Evolutionary conservation across 2,113 vertebrate genomes (phyloP).

Genomic region (Martes martes): DNA sequence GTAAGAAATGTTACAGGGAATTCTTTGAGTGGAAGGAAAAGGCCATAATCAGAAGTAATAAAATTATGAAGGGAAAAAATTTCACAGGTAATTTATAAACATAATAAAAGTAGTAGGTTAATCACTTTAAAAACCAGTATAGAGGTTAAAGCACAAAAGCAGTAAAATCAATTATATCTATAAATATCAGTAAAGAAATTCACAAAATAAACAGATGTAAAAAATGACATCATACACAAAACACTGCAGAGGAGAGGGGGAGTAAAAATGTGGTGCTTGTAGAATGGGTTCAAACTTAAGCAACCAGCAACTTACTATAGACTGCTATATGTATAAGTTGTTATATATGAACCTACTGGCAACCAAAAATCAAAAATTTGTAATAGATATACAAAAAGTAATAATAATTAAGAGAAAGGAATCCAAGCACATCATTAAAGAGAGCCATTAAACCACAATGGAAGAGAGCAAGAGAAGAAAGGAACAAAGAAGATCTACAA

Average conservation of each 20-base stretch:
- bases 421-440: background rate
- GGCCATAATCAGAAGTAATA: background rate
- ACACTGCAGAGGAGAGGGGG: background rate
- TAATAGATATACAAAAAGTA: background rate
- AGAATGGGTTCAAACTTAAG: background rate
- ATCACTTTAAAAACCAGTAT: background rate
- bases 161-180: background rate
- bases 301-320: background rate
- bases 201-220: background rate
- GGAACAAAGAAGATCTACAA: background rate
- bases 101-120: background rate
- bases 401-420: background rate
- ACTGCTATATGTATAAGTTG: background rate
- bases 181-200: background rate
- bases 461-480: background rate
- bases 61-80: background rate
- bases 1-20: background rate
- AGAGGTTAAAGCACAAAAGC: background rate
- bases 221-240: background rate
- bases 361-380: background rate
- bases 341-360: background rate
- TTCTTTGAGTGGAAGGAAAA: background rate
- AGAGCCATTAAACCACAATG: background rate
- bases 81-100: background rate
- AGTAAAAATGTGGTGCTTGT: background rate